phyloP scores from a whole-genome alignment of 1,140 invertebrate species.

The Andricus grossulariae region DNA sequence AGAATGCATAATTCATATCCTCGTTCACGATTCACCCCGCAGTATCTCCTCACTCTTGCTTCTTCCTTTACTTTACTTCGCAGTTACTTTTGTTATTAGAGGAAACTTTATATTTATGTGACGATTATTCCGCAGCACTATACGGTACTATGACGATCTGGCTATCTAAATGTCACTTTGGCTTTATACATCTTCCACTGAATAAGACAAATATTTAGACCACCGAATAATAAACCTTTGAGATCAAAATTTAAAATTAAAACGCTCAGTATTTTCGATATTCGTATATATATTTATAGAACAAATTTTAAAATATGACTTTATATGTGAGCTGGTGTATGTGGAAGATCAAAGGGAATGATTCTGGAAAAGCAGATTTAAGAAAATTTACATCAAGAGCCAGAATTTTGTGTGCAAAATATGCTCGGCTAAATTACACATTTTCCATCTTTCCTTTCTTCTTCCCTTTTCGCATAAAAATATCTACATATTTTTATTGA shows the following conservation, averaged over 20 bases:
- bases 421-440: too few relatives aligned
- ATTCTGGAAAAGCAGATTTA: background rate
- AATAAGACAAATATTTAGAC: constrained; percentile 4
- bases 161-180: constrained; percentile 22
- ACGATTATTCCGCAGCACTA: constrained; percentile 52
- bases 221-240: background rate
- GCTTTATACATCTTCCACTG: constrained; percentile 17
- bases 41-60: constrained; percentile 37
- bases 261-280: too few relatives aligned
- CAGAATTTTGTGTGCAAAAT: background rate
- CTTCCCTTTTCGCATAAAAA: too few relatives aligned
- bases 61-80: constrained; percentile 44
- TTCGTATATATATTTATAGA: background rate
- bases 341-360: background rate
- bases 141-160: constrained; percentile 33
- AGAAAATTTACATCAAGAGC: constrained; percentile 5
- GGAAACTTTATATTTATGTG: constrained; percentile 57
- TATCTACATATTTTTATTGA: too few relatives aligned
- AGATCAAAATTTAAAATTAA: too few relatives aligned
- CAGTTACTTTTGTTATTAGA: constrained; percentile 58
- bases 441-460: too few relatives aligned
- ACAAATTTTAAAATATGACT: background rate
- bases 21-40: constrained; percentile 38
- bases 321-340: background rate
- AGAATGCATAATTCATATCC: constrained; percentile 58